These are phyloP conservation scores for Cacoxenus indagator DNA, from an alignment of 2,888 invertebrate species.

Conservation along the genomic window DNA sequence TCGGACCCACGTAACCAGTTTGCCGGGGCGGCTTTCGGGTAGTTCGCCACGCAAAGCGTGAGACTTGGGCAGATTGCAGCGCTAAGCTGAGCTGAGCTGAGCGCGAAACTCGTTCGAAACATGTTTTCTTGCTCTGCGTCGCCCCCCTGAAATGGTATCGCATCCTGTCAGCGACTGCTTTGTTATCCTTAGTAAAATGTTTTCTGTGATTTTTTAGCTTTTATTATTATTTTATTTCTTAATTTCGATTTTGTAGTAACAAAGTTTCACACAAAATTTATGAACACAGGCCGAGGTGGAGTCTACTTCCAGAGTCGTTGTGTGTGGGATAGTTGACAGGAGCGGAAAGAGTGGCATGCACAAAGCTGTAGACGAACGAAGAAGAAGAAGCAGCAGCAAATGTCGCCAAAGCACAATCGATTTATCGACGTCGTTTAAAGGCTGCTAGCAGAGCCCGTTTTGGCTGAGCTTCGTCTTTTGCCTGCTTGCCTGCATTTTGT, in stretches of 20 bases:
- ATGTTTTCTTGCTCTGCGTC: neutral
- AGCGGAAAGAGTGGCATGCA: too few species aligned
- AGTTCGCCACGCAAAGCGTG: too few species aligned
- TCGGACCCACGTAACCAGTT: neutral
- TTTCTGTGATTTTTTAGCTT: neutral
- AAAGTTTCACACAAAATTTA: conserved; percentile 20
- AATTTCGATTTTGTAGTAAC: conserved; percentile 25
- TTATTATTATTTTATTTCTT: conserved; percentile 18
- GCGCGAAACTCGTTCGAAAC: conserved; percentile 13
- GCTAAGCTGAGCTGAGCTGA: neutral
- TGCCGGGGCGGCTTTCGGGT: neutral
- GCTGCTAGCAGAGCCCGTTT: conserved; percentile 4
- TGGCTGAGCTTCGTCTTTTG: neutral
- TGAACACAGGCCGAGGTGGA: conserved; percentile 2
- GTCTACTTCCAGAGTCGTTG: too few species aligned
- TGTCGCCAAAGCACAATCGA: neutral
- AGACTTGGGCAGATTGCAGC: too few species aligned
- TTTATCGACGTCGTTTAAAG: neutral
- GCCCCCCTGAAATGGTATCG: too few species aligned
- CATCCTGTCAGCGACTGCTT: neutral
- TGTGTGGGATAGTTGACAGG: too few species aligned
- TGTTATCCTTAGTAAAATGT: neutral
- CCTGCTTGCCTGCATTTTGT: conserved; percentile 6
- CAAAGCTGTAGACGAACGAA: neutral
- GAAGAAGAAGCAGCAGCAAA: neutral